phyloP scores from a whole-genome alignment of 1,140 invertebrate species.

The Ips typographus region DNA sequence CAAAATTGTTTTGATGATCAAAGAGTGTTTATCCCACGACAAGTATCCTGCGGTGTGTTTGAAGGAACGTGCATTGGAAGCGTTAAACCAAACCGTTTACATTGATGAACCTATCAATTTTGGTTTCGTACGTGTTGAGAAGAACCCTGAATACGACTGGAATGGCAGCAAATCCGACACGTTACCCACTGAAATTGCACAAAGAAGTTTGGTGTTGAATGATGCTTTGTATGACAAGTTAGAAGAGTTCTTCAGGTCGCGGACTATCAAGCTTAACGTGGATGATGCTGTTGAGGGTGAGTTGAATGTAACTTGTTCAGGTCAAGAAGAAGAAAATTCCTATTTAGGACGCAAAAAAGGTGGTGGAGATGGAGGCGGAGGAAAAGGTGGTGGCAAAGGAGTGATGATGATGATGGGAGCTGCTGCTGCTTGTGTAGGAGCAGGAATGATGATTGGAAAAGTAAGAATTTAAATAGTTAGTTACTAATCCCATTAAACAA shows the following conservation, averaged over 20 bases:
- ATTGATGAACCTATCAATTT: constrained; percentile 61
- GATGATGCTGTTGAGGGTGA: constrained; percentile 46
- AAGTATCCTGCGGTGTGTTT: constrained; percentile 57
- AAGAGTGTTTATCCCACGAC: constrained; percentile 50
- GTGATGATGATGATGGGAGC: constrained; percentile 60
- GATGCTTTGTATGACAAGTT: constrained; percentile 48
- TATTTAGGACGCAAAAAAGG: constrained; percentile 41
- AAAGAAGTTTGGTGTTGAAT: constrained; percentile 43
- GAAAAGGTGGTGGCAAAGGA: constrained; percentile 55
- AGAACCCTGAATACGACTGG: constrained; percentile 48
- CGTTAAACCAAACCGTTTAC: constrained; percentile 57
- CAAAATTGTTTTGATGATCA: constrained; percentile 35
- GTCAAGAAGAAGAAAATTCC: neutral
- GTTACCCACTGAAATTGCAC: constrained; percentile 38
- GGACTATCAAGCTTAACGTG: constrained; percentile 47
- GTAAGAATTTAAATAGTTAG: constrained; percentile 41
- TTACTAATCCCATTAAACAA: neutral
- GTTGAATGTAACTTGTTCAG: neutral
- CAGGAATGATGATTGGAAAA: constrained; percentile 63
- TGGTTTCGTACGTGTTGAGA: constrained; percentile 59
- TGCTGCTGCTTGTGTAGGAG: constrained; percentile 61
- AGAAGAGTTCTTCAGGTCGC: constrained; percentile 48
- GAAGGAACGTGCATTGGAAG: constrained; percentile 56
- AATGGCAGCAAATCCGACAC: constrained; percentile 37
- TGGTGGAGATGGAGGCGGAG: constrained; percentile 37